phyloP scores from a whole-genome alignment of 2,888 invertebrate genomes.

The Lithophane socia region DNA sequence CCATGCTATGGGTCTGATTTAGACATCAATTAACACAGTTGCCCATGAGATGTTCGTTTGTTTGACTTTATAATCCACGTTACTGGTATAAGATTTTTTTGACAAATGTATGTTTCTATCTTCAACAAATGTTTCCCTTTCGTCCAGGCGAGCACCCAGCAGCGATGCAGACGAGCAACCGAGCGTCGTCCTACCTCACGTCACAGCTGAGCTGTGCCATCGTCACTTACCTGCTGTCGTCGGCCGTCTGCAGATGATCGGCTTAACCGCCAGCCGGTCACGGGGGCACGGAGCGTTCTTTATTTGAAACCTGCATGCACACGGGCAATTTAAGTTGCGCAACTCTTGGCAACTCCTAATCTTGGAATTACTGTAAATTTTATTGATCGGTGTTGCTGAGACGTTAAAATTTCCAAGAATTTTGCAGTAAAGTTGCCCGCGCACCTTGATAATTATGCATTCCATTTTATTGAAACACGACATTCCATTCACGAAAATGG shows the following conservation, averaged over 20 bases:
- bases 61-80: too few relatives aligned
- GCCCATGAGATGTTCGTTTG: too few relatives aligned
- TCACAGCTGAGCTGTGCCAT: slow-evolving; percentile 87
- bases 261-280: slow-evolving; percentile 63
- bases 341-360: slow-evolving; percentile 27
- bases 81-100: too few relatives aligned
- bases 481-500: slow-evolving; percentile 39
- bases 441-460: slow-evolving; percentile 14
- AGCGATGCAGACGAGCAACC: slow-evolving; percentile 95
- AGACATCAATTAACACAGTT: too few relatives aligned
- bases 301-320: slow-evolving; percentile 17
- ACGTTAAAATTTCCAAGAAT: slow-evolving; percentile 2
- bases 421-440: not conserved
- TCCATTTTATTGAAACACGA: slow-evolving; percentile 23
- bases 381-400: not conserved
- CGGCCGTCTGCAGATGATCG: slow-evolving; percentile 88
- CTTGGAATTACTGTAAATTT: not conserved
- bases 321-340: slow-evolving; percentile 23
- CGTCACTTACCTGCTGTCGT: slow-evolving; percentile 85
- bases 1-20: too few relatives aligned
- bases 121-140: not conserved
- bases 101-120: too few relatives aligned
- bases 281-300: slow-evolving; percentile 57
- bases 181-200: slow-evolving; percentile 87
- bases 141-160: slow-evolving; percentile 95